These are phyloP conservation scores for Chondrosia reniformis DNA, from an alignment of 37 sponge, comb jelly and placozoan species.

Conservation along the genomic window DNA sequence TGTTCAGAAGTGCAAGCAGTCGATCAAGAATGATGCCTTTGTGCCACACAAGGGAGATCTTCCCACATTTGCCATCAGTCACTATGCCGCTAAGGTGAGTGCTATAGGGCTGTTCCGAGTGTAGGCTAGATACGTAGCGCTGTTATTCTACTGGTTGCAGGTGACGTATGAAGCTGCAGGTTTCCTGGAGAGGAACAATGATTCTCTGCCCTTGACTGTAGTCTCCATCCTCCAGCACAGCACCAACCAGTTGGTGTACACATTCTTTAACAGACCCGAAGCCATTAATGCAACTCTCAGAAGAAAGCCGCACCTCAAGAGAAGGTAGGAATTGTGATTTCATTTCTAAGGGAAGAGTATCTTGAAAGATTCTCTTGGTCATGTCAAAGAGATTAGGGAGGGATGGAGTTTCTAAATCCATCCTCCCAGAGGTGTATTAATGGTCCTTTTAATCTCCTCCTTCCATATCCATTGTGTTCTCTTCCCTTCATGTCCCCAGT, in stretches of 20 bases:
- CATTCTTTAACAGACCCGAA: constrained; percentile 20
- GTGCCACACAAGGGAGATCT: constrained; percentile 53
- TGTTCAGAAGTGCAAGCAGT: constrained; percentile 52
- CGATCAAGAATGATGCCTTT: constrained; percentile 35
- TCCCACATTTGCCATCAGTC: constrained; percentile 53
- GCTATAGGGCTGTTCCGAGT: not conserved
- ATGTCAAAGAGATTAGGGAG: too few relatives aligned
- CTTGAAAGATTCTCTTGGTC: too few relatives aligned
- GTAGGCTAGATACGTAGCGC: not conserved
- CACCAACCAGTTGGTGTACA: constrained; percentile 5
- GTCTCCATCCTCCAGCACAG: constrained; percentile 33
- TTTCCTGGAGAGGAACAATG: constrained; percentile 75
- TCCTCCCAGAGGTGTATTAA: too few relatives aligned
- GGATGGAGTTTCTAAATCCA: too few relatives aligned
- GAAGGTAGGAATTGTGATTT: too few relatives aligned
- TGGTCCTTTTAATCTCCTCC: too few relatives aligned
- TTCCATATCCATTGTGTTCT: not conserved
- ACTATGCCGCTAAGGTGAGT: constrained; percentile 79
- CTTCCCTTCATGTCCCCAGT: constrained; percentile 10
- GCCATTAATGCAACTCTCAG: constrained; percentile 4
- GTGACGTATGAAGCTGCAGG: constrained; percentile 52
- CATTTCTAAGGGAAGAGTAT: too few relatives aligned
- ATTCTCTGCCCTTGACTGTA: constrained; percentile 66
- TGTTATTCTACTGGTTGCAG: constrained; percentile 25
- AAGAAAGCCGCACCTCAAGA: not conserved